A percentile compares a stretch with the other conserved stretches of the same genome.
Conservation (phyloP, 2,797 vertebrate species). For the Melanotaenia parkinsoni region DNA sequence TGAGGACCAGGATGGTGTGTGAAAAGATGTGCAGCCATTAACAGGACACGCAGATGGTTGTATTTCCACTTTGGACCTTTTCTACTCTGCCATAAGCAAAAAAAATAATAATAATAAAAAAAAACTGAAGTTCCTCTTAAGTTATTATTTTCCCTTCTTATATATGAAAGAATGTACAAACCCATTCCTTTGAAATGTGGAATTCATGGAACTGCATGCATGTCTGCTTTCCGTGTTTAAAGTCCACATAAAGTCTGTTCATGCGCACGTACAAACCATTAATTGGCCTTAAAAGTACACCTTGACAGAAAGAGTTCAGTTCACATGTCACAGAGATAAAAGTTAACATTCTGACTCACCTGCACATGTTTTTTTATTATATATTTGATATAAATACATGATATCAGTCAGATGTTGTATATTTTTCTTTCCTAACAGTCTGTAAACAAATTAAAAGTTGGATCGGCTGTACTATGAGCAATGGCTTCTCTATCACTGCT, state of each 20-base stretch:
- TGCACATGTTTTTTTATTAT: not conserved
- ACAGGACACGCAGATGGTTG: not conserved
- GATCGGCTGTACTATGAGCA: not conserved
- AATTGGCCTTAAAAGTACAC: not conserved
- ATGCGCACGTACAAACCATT: not conserved
- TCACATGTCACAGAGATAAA: not conserved
- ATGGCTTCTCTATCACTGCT: not conserved
- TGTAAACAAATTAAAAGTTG: not conserved
- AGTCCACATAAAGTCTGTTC: not conserved
- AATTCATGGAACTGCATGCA: not conserved
- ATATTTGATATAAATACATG: too few relatives aligned
- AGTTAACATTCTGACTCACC: not conserved
- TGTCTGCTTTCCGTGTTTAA: not conserved
- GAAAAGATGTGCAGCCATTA: not conserved
- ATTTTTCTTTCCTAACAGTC: constrained; percentile 10
- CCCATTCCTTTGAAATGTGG: not conserved
- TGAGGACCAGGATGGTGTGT: not conserved
- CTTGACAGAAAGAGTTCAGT: not conserved
- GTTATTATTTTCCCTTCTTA: not conserved
- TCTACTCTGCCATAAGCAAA: not conserved
- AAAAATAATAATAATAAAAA: not conserved
- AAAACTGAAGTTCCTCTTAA: not conserved
- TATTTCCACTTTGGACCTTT: not conserved
- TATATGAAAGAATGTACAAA: not conserved
- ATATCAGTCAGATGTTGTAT: not conserved